Evolutionary conservation across 2,797 vertebrate genomes (phyloP).

Genomic region (Aphelocoma californica): DNA sequence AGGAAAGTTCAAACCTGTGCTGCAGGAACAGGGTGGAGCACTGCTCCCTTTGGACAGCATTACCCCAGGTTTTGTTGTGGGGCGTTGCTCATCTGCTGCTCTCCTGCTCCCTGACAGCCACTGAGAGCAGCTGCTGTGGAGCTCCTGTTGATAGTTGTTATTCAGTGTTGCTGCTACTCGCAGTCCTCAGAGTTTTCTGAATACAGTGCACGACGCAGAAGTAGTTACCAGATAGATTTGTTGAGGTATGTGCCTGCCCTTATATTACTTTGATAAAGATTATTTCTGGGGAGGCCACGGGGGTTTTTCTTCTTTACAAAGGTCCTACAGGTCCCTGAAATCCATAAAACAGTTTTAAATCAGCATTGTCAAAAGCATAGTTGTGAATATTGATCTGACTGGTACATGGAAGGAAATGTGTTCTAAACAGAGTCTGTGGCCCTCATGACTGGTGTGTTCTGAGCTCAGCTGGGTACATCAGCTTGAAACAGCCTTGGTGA

Average conservation of each 20-base stretch:
- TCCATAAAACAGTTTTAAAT: neutral
- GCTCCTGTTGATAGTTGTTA: neutral
- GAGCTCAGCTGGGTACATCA: neutral
- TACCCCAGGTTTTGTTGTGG: neutral
- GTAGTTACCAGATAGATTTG: neutral
- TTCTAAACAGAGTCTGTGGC: neutral
- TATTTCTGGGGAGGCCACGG: neutral
- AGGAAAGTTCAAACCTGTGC: neutral
- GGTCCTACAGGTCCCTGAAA: neutral
- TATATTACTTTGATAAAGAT: slow-evolving; percentile 17
- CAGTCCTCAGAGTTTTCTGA: neutral
- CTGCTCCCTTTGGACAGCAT: slow-evolving; percentile 6
- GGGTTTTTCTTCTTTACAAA: neutral
- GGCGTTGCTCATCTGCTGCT: neutral
- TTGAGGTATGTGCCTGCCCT: neutral
- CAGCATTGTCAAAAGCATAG: neutral
- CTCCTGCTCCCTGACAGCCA: neutral
- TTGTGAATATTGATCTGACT: neutral
- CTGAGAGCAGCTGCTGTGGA: neutral
- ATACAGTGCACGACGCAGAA: rapidly evolving
- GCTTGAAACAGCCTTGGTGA: neutral
- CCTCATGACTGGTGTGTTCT: neutral
- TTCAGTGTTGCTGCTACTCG: neutral
- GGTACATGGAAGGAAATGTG: neutral
- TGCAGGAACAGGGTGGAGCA: slow-evolving; percentile 8